These are phyloP conservation scores for Belonocnema kinseyi DNA, from an alignment of 1,140 invertebrate genomes.

Conservation along the genomic window DNA sequence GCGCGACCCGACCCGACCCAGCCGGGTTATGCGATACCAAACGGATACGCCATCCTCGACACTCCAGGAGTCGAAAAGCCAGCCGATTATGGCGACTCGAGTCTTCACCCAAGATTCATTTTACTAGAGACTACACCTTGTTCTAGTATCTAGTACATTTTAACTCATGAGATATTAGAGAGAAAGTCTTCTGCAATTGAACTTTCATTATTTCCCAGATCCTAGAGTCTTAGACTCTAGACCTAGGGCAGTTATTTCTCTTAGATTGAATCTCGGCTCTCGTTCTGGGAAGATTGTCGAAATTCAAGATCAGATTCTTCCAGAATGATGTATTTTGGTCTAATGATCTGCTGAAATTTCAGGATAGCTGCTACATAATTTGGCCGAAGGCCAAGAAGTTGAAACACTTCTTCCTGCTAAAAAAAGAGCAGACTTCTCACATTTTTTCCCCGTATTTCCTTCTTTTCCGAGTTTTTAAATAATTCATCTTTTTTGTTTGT, in stretches of 20 bases:
- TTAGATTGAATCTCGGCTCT: no score
- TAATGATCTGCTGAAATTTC: background rate
- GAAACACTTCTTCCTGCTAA: background rate
- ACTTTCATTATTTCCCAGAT: no score
- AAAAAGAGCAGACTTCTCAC: no score
- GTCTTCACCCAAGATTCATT: background rate
- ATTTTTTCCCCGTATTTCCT: background rate
- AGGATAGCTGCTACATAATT: background rate
- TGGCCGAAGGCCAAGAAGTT: background rate
- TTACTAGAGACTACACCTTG: no score
- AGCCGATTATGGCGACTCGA: background rate
- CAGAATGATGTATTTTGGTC: background rate
- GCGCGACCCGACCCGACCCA: background rate
- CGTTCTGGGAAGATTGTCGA: no score
- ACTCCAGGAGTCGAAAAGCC: slow-evolving; percentile 20
- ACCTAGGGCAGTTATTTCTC: no score
- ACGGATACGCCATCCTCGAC: slow-evolving; percentile 8
- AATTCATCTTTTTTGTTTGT: no score
- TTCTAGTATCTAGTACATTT: no score
- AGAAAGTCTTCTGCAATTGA: no score
- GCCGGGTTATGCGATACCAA: slow-evolving; percentile 21
- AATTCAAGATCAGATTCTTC: background rate
- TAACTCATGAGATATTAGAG: no score
- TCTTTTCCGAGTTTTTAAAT: background rate
- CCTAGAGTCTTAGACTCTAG: no score